Evolutionary conservation across 2,113 vertebrate genomes (phyloP).

Genomic region (Aphelocoma coerulescens): DNA sequence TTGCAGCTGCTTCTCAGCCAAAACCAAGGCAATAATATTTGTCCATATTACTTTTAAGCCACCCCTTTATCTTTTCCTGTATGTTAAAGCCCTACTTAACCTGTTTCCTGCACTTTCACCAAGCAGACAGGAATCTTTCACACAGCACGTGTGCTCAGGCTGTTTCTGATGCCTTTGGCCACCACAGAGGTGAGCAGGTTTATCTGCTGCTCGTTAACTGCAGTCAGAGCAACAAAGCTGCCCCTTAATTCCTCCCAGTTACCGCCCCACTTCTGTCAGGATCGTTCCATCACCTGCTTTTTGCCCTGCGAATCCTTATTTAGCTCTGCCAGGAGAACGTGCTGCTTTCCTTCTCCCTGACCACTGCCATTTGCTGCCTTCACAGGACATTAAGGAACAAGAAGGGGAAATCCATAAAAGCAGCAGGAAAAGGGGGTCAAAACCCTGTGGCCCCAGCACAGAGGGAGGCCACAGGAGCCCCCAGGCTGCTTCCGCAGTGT

Average conservation of each 20-base stretch:
- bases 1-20: not conserved
- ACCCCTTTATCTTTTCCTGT: slow-evolving; percentile 21
- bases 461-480: not conserved
- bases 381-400: not conserved
- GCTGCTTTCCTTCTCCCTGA: not conserved
- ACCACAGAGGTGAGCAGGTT: not conserved
- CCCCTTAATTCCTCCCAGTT: not conserved
- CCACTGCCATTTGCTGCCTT: not conserved
- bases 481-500: not conserved
- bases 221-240: not conserved
- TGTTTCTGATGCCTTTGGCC: not conserved
- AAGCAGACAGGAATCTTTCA: not conserved
- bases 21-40: not conserved
- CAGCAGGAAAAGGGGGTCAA: not conserved
- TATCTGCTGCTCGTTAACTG: not conserved
- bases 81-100: not conserved
- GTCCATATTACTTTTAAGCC: not conserved
- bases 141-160: not conserved
- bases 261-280: slow-evolving; percentile 11
- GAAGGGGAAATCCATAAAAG: not conserved
- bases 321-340: not conserved
- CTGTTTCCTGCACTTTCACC: slow-evolving; percentile 36
- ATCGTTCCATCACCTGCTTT: slow-evolving; percentile 1
- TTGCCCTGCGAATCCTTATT: not conserved
- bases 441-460: not conserved